Evolutionary conservation across 1,140 invertebrate species (phyloP).

Genomic region (Leptoteleia sp.): DNA sequence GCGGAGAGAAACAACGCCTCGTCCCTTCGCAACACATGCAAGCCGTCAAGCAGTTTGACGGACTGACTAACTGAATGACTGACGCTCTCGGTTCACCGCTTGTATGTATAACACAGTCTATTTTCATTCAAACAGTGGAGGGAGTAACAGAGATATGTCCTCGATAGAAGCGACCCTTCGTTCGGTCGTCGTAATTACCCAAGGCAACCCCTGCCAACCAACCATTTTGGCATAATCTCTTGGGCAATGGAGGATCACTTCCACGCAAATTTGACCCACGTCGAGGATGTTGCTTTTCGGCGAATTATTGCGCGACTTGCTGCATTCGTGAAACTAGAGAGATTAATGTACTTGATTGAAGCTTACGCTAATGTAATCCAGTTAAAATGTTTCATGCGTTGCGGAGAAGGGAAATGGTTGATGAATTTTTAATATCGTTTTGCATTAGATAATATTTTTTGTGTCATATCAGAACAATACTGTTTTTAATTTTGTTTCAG

Average conservation of each 20-base stretch:
- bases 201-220: slow-evolving; percentile 72
- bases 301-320: slow-evolving; percentile 55
- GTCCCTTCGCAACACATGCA: slow-evolving; percentile 76
- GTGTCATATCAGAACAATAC: no score
- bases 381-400: slow-evolving; percentile 22
- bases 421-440: slow-evolving; percentile 10
- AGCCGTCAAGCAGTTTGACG: slow-evolving; percentile 67
- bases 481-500: no score
- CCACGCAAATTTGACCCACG: slow-evolving; percentile 60
- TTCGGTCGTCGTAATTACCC: slow-evolving; percentile 67
- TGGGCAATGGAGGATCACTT: slow-evolving; percentile 73
- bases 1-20: slow-evolving; percentile 72
- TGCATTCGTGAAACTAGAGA: slow-evolving; percentile 24
- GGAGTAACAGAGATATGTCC: slow-evolving; percentile 64
- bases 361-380: slow-evolving; percentile 32
- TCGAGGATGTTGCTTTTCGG: slow-evolving; percentile 61
- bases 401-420: background rate
- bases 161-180: slow-evolving; percentile 69
- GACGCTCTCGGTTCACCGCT: slow-evolving; percentile 69
- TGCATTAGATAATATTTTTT: no score
- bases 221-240: slow-evolving; percentile 77
- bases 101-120: slow-evolving; percentile 66
- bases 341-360: slow-evolving; percentile 52
- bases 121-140: slow-evolving; percentile 63
- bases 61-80: slow-evolving; percentile 74